Base-by-base conservation (phyloP, 1,140 invertebrate genomes). In the Zaprionus gabonicus region DNA sequence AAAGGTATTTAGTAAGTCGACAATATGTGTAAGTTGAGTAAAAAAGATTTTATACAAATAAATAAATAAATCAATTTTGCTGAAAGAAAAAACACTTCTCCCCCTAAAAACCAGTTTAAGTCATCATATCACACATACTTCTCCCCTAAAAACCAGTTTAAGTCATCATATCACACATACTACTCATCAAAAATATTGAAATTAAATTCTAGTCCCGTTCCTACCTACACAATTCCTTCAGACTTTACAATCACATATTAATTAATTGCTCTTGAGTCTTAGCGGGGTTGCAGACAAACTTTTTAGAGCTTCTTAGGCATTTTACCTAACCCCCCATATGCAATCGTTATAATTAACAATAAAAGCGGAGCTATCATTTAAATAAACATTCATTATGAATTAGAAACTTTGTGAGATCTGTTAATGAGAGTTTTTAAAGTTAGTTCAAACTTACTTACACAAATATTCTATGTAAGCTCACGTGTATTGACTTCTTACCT, bases 401-500 rank as follows among this genome's bases (percentile, higher is more conserved):
- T 31, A 36, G n/a, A 2, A 36, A 53, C 1, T 28, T n/a, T 23
- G 2, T 10, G 12, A 20, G 3, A 49, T 7, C 10, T 10, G 9
- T 3, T 49, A 10, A 23, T 23, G 20, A 20, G 41, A 46, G 41
- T 23, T n/a, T 4, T 12, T 1, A 15, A 63, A 31, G 7, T 15
- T 31, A 12, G 20, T 20, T 51, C 10, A 3, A 7, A 9, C 2
- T 28, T 7, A 31, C 7, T 31, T 31, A 2, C 6, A 9, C 2
- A 31, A 31, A 31, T 7, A 31, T 31, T 31, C 7, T 28, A 7
- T 28, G 27, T 28, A 28, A 28, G 27, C 6, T 28, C 20, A 28
- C 27, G 20, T 20, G 1, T 10, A 44, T 55, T 36, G 2, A 60
- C 53, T 25, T 31, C 93, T 92, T 93, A 96, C 96, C 98, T 97